Base-by-base conservation (phyloP, 2,797 vertebrate species). In the Lepus oiostolus region DNA sequence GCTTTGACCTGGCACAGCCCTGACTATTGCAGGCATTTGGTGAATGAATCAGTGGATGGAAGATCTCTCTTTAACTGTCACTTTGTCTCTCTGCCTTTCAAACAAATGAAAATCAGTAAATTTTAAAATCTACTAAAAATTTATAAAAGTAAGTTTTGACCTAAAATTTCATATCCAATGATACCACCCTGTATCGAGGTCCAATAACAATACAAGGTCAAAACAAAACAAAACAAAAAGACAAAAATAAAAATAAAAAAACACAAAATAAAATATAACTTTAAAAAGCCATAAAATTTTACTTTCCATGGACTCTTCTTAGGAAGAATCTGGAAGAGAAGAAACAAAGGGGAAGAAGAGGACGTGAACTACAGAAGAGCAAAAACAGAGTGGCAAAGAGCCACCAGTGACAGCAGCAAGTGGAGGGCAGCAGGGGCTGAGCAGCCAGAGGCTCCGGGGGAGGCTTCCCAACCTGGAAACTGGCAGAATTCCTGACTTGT, bases 311-410 rank as follows among this genome's bases (percentile, higher is more conserved):
- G 86, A 50, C 50, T 28, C 60, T 92, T 16, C 70, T 71, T 42
- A 90, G 42, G 52, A 82, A 90, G 71, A 74, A 54, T 35, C 12
- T n/a, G 9, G 65, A 68, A 94, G 84, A 90, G 26, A 62, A 82
- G 28, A 58, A 63, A 22, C 4, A 1, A 7, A 30, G 28, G 4
- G 1, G 21, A 63, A 60, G n/a, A 87, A 60, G 0, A 86, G 71
- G 28, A 50, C 38, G 30, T 21, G 32, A 22, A 21, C 76, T 42
- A 70, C 17, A 50, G 22, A 87, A 32, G 32, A 42, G 52, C 11
- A 47, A 70, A 94, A 79, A 79, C 42, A 22, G 47, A 12, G 19
- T 54, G 28, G 12, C 16, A 80, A 32, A 86, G 38, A 62, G 6
- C 24, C 6, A 54, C 24, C 7, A 60, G 63, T 7, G 3, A 42